Evolutionary conservation across 2,888 invertebrate species (phyloP).

Genomic region (Minunthozetes semirufus): DNA sequence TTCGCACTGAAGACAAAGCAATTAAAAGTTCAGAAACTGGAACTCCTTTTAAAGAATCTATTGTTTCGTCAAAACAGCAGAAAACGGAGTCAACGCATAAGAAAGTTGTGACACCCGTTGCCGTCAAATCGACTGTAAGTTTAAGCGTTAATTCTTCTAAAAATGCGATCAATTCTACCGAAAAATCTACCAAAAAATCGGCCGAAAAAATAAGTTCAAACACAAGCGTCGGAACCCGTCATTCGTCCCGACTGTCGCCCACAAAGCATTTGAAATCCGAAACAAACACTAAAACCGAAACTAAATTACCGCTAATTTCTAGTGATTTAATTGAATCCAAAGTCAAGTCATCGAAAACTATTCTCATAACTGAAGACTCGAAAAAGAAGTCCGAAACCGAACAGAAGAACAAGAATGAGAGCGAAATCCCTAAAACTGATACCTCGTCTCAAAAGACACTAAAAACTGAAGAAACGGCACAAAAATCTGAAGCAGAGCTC

Average conservation of each 20-base stretch:
- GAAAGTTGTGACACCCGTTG: background rate
- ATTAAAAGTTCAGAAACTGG: too few relatives aligned
- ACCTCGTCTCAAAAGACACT: background rate
- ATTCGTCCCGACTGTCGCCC: background rate
- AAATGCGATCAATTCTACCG: background rate
- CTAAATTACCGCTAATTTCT: background rate
- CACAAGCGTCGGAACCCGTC: background rate
- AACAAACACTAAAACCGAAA: background rate
- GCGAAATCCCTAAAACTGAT: background rate
- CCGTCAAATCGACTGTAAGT: background rate
- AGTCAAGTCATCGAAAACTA: background rate
- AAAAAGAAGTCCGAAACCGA: background rate
- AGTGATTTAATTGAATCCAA: background rate
- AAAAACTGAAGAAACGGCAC: background rate
- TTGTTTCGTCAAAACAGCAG: background rate
- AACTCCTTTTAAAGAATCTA: too few relatives aligned
- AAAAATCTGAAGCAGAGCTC: background rate
- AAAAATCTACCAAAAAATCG: background rate
- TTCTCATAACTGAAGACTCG: background rate
- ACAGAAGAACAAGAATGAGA: background rate
- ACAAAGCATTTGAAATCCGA: background rate
- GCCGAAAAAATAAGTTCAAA: background rate
- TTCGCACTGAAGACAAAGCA: background rate
- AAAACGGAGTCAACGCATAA: background rate
- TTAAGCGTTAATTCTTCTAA: background rate